A percentile compares a stretch with the other conserved stretches of the same genome.
phyloP scores from a whole-genome alignment of 2,797 vertebrate species.

The Trachops cirrhosus region DNA sequence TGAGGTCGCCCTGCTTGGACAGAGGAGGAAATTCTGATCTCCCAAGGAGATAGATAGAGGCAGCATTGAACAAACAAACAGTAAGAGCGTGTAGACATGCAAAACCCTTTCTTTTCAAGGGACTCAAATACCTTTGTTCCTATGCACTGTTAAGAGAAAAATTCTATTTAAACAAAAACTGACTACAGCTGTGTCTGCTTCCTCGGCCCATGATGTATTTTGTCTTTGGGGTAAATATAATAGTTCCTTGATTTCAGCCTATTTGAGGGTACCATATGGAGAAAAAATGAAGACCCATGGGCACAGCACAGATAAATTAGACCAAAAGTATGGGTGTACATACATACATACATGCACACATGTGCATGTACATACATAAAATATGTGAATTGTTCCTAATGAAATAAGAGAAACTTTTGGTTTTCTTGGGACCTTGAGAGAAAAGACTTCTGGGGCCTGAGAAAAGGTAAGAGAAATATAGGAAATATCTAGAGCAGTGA shows the following conservation, averaged over 20 bases:
- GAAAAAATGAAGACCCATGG: not conserved
- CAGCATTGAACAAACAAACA: slow-evolving; percentile 5
- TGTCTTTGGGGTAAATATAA: slow-evolving; percentile 40
- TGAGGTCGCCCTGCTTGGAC: not conserved
- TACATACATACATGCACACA: not conserved
- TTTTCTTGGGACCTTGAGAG: not conserved
- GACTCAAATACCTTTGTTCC: slow-evolving; percentile 6
- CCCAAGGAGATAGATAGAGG: slow-evolving; percentile 15
- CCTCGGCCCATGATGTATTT: slow-evolving; percentile 5
- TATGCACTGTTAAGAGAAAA: not conserved
- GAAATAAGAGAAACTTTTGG: not conserved
- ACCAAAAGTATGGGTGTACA: not conserved
- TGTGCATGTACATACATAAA: not conserved
- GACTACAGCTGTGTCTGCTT: slow-evolving; percentile 49
- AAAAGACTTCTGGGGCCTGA: not conserved
- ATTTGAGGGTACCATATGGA: not conserved
- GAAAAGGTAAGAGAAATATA: not conserved
- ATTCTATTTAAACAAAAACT: slow-evolving; percentile 51
- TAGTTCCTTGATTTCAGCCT: slow-evolving; percentile 39
- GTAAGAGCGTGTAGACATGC: not conserved
- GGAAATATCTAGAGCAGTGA: not conserved
- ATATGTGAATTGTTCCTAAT: not conserved
- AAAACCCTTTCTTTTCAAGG: slow-evolving; percentile 43
- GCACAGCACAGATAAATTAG: not conserved
- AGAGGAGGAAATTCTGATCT: slow-evolving; percentile 30